Evolutionary conservation across 2,113 vertebrate species (phyloP), one percentile per base, ranked within the genome.

Genomic region (Cynoglossus semilaevis): DNA sequence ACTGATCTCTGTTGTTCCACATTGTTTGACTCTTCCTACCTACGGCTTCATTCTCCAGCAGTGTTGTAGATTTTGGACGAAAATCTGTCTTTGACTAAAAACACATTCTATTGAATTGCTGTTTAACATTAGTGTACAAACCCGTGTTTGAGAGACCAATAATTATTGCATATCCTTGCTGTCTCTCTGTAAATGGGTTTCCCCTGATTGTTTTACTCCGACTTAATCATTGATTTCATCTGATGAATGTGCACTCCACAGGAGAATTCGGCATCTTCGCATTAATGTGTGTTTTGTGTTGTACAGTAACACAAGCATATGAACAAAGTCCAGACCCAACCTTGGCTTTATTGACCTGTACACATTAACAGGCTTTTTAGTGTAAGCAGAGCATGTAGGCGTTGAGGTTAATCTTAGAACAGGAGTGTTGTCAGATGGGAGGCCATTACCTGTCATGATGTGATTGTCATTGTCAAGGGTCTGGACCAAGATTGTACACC

Each of bases 281-380:
- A 15, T 50, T 7, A 4, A 4, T 44, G 2, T 18, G 19, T 70
- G 54, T 58, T 50, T 38, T 49, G 29, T 42, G 22, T 71, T 37
- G 46, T 76, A 58, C 37, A 46, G 58, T 67, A 45, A 60, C 14
- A 9, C 18, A 34, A 5, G 34, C 11, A 0, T 11, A 1, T 11
- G 79, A 53, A 57, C 76, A 76, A 86, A 83, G 80, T 84, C 49
- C 61, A 18, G 62, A 15, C 61, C 63, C 54, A 5, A 12, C 40
- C 62, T 53, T 15, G 22, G 41, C 75, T 41, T 41, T 62, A 60
- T 48, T 16, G 9, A 72, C 22, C 34, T 14, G 50, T 52, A 74
- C 70, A 79, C 66, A 79, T 79, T 73, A 81, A 76, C 80, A 49
- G 13, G 62, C 43, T 67, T 11, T 64, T 54, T 59, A 56, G 49